A percentile compares a stretch with the other conserved stretches of the same genome.
phyloP scores from a whole-genome alignment of 2,888 invertebrate species.

The Andrena praecox region DNA sequence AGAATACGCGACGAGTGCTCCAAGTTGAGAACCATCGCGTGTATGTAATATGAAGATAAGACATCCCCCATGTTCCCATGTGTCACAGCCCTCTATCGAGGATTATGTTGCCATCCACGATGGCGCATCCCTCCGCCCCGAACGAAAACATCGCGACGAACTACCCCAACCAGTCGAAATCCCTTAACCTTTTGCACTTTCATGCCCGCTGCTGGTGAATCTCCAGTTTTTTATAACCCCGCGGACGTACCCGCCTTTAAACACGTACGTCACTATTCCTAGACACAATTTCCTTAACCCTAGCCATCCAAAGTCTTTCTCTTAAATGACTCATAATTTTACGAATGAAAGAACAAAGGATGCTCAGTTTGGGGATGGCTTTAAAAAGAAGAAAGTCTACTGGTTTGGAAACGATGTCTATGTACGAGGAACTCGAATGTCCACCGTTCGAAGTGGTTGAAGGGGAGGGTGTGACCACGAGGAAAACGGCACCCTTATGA shows the following conservation, averaged over 20 bases:
- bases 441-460: neutral
- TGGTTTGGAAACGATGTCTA: neutral
- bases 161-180: conserved; percentile 56
- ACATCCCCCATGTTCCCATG: conserved; percentile 79
- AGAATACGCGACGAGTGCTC: conserved; percentile 23
- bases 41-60: conserved; percentile 83
- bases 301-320: too few relatives aligned
- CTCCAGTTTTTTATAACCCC: conserved; percentile 16
- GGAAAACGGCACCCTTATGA: conserved; percentile 76
- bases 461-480: conserved; percentile 60
- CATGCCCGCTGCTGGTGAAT: conserved; percentile 33
- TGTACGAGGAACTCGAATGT: conserved; percentile 25
- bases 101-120: conserved; percentile 80
- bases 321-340: too few relatives aligned
- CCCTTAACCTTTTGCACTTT: conserved; percentile 69
- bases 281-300: too few relatives aligned
- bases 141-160: conserved; percentile 76
- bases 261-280: neutral
- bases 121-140: conserved; percentile 72
- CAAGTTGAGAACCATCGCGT: conserved; percentile 75
- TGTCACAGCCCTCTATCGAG: conserved; percentile 79
- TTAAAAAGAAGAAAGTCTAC: neutral
- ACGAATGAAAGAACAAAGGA: too few relatives aligned
- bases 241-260: neutral
- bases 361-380: too few relatives aligned